Evolutionary conservation across 2,113 vertebrate genomes (phyloP).

Genomic region (Chaetodon trifascialis): DNA sequence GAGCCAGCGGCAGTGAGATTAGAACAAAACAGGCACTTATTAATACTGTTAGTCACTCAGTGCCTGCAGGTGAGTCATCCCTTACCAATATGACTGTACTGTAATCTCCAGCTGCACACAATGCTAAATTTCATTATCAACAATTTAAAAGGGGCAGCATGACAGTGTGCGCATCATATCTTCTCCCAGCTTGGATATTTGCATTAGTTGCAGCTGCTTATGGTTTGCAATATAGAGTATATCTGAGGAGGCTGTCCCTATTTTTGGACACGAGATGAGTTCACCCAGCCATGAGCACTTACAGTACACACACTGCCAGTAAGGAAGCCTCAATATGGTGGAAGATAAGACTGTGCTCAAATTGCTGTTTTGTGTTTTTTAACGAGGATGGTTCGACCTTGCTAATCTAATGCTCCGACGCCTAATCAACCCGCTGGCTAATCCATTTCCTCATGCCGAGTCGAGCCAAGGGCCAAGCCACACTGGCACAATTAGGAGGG

Average conservation of each 20-base stretch:
- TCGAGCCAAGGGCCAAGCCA: slow-evolving; percentile 48
- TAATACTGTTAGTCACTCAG: slow-evolving; percentile 67
- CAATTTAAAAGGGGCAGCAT: slow-evolving; percentile 30
- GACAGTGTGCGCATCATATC: slow-evolving; percentile 30
- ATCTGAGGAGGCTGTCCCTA: slow-evolving; percentile 43
- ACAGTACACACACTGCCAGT: slow-evolving; percentile 18
- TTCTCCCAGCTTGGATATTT: slow-evolving; percentile 45
- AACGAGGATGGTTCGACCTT: slow-evolving; percentile 69
- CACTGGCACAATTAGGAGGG: slow-evolving; percentile 47
- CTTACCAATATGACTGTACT: slow-evolving; percentile 24
- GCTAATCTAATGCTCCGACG: slow-evolving; percentile 74
- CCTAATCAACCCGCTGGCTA: slow-evolving; percentile 77
- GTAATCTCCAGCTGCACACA: slow-evolving; percentile 51
- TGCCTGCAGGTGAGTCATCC: slow-evolving; percentile 73
- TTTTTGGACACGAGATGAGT: slow-evolving; percentile 68
- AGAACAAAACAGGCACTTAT: slow-evolving; percentile 68
- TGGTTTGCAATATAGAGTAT: slow-evolving; percentile 40
- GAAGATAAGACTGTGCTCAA: slow-evolving; percentile 65
- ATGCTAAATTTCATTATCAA: slow-evolving; percentile 44
- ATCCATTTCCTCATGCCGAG: slow-evolving; percentile 73
- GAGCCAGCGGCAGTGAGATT: slow-evolving; percentile 60
- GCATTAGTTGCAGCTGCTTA: slow-evolving; percentile 39
- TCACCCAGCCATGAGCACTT: slow-evolving; percentile 62
- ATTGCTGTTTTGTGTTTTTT: slow-evolving; percentile 73
- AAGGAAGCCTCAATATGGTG: slow-evolving; percentile 50